These are phyloP conservation scores for Phoenoteleia sp. DNA, from an alignment of 2,888 invertebrate genomes.

Conservation along the genomic window DNA sequence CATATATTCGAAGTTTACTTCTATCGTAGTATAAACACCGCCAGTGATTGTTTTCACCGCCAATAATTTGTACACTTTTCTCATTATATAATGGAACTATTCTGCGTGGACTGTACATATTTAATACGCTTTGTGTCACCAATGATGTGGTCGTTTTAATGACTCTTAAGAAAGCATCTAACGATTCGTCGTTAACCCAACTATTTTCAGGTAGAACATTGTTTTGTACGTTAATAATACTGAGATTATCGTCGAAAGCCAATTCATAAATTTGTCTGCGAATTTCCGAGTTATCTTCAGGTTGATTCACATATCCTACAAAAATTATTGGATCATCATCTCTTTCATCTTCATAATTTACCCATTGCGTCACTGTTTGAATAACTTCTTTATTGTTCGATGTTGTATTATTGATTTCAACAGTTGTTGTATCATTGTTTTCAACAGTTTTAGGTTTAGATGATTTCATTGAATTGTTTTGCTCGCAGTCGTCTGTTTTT, in stretches of 20 bases:
- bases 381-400: background rate
- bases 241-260: too few relatives aligned
- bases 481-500: background rate
- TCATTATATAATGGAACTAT: background rate
- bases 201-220: background rate
- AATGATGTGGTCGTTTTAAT: background rate
- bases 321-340: background rate
- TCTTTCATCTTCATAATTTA: background rate
- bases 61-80: conserved; percentile 26
- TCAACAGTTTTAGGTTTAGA: too few relatives aligned
- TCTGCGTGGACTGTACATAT: background rate
- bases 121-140: background rate
- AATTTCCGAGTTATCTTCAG: background rate
- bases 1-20: background rate
- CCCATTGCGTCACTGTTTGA: background rate
- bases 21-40: background rate
- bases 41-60: conserved; percentile 2
- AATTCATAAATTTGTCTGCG: background rate
- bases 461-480: too few relatives aligned
- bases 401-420: too few relatives aligned
- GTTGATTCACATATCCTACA: background rate
- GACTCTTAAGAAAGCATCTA: background rate
- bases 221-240: too few relatives aligned
- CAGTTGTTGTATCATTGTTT: too few relatives aligned
- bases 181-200: background rate